phyloP scores from a whole-genome alignment of 2,113 vertebrate species.

The Lepisosteus osseus region DNA sequence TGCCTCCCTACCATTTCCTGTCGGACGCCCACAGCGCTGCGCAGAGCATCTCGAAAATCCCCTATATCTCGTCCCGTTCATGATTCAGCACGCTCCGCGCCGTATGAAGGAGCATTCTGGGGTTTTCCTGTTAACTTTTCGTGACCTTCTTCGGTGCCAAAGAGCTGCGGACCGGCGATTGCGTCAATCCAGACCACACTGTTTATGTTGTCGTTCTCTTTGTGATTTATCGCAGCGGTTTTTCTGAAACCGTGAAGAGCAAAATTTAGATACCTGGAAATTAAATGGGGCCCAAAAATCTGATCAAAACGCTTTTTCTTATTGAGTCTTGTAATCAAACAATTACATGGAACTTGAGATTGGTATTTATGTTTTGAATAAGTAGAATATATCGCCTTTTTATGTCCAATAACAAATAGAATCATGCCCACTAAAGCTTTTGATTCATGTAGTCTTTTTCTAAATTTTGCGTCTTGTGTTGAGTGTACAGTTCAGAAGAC shows the following conservation, averaged over 20 bases:
- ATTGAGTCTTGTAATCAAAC: too few relatives aligned
- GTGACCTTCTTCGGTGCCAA: constrained; percentile 18
- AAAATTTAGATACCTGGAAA: constrained; percentile 2
- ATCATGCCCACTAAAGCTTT: too few relatives aligned
- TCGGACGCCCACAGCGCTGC: background rate
- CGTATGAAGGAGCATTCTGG: background rate
- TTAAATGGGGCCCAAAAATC: background rate
- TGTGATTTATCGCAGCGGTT: constrained; percentile 5
- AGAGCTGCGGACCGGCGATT: constrained; percentile 2
- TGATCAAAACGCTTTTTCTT: background rate
- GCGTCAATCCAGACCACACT: constrained; percentile 19
- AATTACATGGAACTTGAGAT: too few relatives aligned
- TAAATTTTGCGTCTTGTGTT: too few relatives aligned
- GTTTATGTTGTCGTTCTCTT: background rate
- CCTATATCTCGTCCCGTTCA: background rate
- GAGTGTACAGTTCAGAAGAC: too few relatives aligned
- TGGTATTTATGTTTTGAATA: too few relatives aligned
- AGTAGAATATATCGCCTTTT: too few relatives aligned
- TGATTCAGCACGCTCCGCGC: constrained; percentile 9
- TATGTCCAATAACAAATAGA: too few relatives aligned
- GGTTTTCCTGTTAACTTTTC: constrained; percentile 16
- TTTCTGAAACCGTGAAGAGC: constrained; percentile 1
- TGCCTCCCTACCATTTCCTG: constrained; percentile 3
- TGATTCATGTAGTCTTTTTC: too few relatives aligned
- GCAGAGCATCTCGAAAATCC: background rate